Percentiles rank a stretch among this genome's conserved stretches.
Evolutionary conservation across 53 echinoderm and acorn worm genomes (phyloP).

Genomic region (Zoroaster sp.): DNA sequence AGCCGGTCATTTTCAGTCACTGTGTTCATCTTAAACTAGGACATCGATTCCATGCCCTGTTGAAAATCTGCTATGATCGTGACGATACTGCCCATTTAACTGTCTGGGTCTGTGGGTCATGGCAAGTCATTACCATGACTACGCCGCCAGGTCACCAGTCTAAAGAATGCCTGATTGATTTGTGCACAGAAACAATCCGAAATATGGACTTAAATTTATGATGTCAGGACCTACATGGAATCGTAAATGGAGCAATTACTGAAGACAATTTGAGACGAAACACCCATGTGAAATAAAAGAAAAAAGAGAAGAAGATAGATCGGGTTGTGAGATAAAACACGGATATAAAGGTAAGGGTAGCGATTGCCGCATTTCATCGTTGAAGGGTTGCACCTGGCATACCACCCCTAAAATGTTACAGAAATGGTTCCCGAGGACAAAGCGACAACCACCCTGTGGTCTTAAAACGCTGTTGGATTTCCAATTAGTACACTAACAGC

Average conservation of each 20-base stretch:
- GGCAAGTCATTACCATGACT: neutral
- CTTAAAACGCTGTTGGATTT: neutral
- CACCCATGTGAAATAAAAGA: neutral
- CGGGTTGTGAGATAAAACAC: too few relatives aligned
- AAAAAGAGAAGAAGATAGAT: neutral
- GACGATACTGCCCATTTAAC: too few relatives aligned
- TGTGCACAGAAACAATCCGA: neutral
- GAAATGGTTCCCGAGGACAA: neutral
- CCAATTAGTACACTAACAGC: neutral
- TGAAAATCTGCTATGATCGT: too few relatives aligned
- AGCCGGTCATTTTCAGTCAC: too few relatives aligned
- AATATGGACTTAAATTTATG: neutral
- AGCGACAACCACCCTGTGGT: neutral
- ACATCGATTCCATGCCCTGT: too few relatives aligned
- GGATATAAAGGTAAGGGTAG: too few relatives aligned
- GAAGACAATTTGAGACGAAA: neutral
- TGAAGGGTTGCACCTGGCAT: conserved; percentile 7
- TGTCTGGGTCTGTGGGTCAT: neutral
- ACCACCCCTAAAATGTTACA: neutral
- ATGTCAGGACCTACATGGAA: neutral
- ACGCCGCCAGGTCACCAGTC: neutral
- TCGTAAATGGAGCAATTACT: neutral
- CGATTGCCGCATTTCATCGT: neutral
- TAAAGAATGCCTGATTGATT: neutral
- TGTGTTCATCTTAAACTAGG: too few relatives aligned